Percentiles rank a stretch among this genome's conserved stretches.
Conservation (phyloP, 2,888 invertebrate genomes). For the Syrista parreyssii region DNA sequence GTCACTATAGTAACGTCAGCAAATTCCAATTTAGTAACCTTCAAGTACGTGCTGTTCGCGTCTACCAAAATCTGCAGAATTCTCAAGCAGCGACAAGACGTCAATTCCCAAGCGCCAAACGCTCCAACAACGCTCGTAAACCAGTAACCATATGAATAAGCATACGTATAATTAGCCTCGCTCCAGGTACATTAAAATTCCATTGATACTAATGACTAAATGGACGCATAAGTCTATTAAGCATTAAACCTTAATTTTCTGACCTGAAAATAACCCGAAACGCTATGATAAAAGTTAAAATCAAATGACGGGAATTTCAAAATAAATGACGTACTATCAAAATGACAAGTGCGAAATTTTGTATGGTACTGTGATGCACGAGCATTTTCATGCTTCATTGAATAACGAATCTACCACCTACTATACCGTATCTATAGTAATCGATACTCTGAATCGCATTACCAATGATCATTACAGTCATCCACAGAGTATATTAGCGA, state of each 20-base stretch:
- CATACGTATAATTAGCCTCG: not conserved
- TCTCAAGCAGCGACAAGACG: not conserved
- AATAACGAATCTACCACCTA: not conserved
- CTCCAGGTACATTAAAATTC: not conserved
- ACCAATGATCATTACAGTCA: not conserved
- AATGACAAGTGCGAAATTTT: not conserved
- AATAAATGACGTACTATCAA: not conserved
- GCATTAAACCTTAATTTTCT: not conserved
- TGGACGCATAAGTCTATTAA: not conserved
- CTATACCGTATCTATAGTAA: not conserved
- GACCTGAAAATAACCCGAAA: not conserved
- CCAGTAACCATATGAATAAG: not conserved
- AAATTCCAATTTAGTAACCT: not conserved
- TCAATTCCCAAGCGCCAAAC: not conserved
- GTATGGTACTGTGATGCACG: not conserved
- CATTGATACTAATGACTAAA: not conserved
- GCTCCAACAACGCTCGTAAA: too few relatives aligned
- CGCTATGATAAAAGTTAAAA: not conserved
- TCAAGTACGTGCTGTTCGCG: not conserved
- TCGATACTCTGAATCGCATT: not conserved
- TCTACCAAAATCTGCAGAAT: not conserved
- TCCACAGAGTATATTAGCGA: not conserved
- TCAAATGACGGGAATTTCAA: not conserved
- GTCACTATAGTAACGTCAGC: not conserved
- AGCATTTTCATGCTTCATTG: not conserved